These are phyloP conservation scores for Raillietiella orientalis DNA, from an alignment of 2,888 invertebrate genomes.

Conservation along the genomic window DNA sequence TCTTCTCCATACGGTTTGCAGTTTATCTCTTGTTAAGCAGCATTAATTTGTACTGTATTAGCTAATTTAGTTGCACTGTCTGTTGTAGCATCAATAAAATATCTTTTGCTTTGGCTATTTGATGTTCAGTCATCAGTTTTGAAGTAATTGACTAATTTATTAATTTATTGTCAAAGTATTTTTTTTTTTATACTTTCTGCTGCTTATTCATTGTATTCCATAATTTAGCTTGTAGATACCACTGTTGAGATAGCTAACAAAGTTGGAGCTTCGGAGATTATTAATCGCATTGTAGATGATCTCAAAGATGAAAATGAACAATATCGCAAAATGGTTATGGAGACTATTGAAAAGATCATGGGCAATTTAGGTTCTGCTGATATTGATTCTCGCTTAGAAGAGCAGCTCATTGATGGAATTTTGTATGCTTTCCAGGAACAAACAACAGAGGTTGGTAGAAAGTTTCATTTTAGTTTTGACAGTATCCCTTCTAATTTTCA, in stretches of 20 bases:
- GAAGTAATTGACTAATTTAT: background rate
- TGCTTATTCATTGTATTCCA: slow-evolving; percentile 4
- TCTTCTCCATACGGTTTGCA: too few species aligned
- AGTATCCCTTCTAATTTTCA: slow-evolving; percentile 8
- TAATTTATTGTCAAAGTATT: background rate
- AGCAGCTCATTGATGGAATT: slow-evolving; percentile 96
- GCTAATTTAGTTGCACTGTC: background rate
- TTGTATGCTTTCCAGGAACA: slow-evolving; percentile 99
- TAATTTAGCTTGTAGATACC: slow-evolving; percentile 55
- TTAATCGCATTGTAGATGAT: slow-evolving; percentile 92
- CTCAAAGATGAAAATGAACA: slow-evolving; percentile 98
- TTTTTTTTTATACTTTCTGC: background rate
- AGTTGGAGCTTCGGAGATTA: slow-evolving; percentile 96
- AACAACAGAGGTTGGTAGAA: slow-evolving; percentile 47
- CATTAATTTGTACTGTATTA: slow-evolving; percentile 1
- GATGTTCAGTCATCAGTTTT: too few species aligned
- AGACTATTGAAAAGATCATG: slow-evolving; percentile 96
- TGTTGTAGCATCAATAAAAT: too few species aligned
- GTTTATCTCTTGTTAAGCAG: too few species aligned
- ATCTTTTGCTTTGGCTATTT: too few species aligned
- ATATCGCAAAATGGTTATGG: slow-evolving; percentile 99
- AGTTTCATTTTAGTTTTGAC: background rate
- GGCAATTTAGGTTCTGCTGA: slow-evolving; percentile 90
- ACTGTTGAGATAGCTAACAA: slow-evolving; percentile 99
- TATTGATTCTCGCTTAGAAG: slow-evolving; percentile 87